Percentiles rank a stretch among this genome's conserved stretches.
Conservation (phyloP, 2,888 invertebrate genomes). For the Diabrotica balteata region DNA sequence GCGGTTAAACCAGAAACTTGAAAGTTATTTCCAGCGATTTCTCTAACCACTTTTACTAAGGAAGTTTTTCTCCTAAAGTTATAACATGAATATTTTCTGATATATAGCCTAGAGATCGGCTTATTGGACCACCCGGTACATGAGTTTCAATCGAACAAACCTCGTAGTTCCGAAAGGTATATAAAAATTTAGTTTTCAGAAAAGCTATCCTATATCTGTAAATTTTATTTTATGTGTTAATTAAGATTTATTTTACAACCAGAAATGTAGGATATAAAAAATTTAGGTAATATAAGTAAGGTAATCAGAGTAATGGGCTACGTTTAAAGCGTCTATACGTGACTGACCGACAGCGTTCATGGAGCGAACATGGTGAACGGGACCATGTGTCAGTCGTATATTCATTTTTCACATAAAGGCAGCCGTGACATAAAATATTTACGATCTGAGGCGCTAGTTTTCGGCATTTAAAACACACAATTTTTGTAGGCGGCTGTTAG, state of each 20-base stretch:
- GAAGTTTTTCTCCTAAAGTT: too few species aligned
- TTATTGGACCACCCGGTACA: too few species aligned
- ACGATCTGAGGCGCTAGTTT: slow-evolving; percentile 13
- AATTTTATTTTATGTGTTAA: background rate
- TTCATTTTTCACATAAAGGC: slow-evolving; percentile 26
- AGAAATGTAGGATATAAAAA: slow-evolving; percentile 14
- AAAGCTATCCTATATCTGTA: background rate
- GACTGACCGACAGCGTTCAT: slow-evolving; percentile 13
- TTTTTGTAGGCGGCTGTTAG: slow-evolving; percentile 7
- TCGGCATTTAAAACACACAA: slow-evolving; percentile 23
- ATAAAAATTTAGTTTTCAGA: background rate
- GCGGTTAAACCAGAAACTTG: too few species aligned
- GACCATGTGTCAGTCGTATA: slow-evolving; percentile 17
- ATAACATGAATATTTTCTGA: too few species aligned
- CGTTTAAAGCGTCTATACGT: slow-evolving; percentile 17
- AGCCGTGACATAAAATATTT: slow-evolving; percentile 20
- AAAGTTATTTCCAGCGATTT: too few species aligned
- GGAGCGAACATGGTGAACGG: slow-evolving; percentile 3
- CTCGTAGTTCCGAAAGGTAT: too few species aligned
- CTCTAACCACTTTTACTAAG: too few species aligned
- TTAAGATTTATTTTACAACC: background rate
- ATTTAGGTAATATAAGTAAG: slow-evolving; percentile 14
- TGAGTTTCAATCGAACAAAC: too few species aligned
- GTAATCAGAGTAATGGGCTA: slow-evolving; percentile 22
- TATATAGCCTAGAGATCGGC: too few species aligned